phyloP scores from a whole-genome alignment of 2,888 invertebrate genomes.

The Polietes domitor region DNA sequence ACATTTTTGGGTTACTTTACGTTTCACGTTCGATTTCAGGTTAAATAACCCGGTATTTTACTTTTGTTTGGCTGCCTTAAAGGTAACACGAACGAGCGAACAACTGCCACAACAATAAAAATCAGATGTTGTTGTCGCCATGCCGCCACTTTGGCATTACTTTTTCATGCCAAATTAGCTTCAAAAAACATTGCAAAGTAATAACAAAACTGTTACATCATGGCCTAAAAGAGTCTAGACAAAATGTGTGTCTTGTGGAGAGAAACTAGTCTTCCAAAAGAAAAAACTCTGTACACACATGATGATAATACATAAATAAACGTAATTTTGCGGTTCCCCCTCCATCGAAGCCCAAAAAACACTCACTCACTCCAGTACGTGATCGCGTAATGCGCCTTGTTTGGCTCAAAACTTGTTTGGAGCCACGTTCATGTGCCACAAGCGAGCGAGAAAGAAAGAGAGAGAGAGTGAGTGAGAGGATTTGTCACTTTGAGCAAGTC shows the following conservation, averaged over 20 bases:
- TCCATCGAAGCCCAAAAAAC: no score
- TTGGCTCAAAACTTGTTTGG: no score
- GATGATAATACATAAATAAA: neutral
- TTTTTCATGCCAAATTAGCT: constrained; percentile 5
- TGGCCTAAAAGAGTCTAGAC: neutral
- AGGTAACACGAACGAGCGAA: neutral
- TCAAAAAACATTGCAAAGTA: neutral
- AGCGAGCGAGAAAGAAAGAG: no score
- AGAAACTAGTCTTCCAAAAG: neutral
- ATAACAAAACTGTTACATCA: constrained; percentile 20
- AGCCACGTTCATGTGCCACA: no score
- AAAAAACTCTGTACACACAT: neutral
- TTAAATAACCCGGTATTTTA: constrained; percentile 46
- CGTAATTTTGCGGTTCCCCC: no score
- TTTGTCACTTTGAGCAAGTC: no score
- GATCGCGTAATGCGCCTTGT: no score
- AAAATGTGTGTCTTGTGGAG: neutral
- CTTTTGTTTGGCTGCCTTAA: neutral
- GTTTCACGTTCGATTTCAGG: constrained; percentile 32
- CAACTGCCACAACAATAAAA: no score
- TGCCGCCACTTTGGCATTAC: neutral
- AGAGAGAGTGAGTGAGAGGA: no score
- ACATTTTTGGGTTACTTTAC: constrained; percentile 12
- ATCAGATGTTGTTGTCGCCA: neutral
- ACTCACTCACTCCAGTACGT: no score